Evolutionary conservation across 2,888 invertebrate species (phyloP), one percentile per base, ranked within the genome.

Genomic region (Sphaeridia pumilis): DNA sequence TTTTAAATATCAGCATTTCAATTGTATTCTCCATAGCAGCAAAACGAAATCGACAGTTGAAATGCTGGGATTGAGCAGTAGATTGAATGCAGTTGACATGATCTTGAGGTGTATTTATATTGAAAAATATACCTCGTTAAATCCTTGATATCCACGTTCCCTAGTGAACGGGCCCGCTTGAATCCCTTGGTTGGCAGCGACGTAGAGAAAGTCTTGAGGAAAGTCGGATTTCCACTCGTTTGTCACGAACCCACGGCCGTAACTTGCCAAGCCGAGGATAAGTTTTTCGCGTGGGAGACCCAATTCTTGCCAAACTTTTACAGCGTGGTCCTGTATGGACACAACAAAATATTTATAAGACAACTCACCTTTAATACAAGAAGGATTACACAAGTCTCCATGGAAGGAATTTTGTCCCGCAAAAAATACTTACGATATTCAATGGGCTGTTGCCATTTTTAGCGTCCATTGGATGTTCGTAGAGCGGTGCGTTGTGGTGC

Each of bases 351-450:
- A 7, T 38, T 38, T 38, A 17, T 38, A 31, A 31, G 31, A 14
- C 10, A 10, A 10, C 14, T 31, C 10, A 31, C 7, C 7, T 25
- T 21, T 28, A 56, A 31, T 31, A 31, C n/a, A n/a, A n/a, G n/a
- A n/a, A n/a, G n/a, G n/a, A n/a, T n/a, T n/a, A n/a, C n/a, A n/a
- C n/a, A n/a, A n/a, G n/a, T n/a, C n/a, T 4, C 55, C 44, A 45
- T 68, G 67, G 24, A 59, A 58, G 1, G 66, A 66, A 47, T 63
- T 55, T 4, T 59, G 55, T 10, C 14, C 14, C 10, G 7, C 77
- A 78, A 12, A 80, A 80, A 57, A 74, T 71, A 71, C 73, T 68
- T 66, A 76, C 76, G 36, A 75, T 71, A 58, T 74, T 76, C 5
- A 75, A 67, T 34, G 57, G 52, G 21, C 64, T 58, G 20, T 66